phyloP scores from a whole-genome alignment of 2,888 invertebrate species.

The Scotopteryx bipunctaria region DNA sequence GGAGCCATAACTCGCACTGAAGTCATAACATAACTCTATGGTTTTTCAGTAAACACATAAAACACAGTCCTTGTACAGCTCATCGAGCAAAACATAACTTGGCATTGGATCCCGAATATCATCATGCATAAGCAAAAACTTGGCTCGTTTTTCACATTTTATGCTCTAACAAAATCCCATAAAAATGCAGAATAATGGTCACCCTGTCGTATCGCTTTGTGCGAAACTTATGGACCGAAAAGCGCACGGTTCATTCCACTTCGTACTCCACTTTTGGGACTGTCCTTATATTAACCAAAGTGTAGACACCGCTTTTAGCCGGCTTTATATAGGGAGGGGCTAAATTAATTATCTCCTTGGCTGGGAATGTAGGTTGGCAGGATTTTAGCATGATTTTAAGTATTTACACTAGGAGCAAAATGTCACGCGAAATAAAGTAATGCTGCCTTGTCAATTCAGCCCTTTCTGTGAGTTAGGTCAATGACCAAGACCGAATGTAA shows the following conservation, averaged over 20 bases:
- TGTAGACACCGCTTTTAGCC: conserved; percentile 27
- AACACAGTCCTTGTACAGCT: not conserved
- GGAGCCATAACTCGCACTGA: not conserved
- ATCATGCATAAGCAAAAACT: conserved; percentile 15
- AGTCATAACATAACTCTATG: not conserved
- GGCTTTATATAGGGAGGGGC: conserved; percentile 20
- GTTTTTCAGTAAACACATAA: conserved; percentile 7
- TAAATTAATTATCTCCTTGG: conserved; percentile 28
- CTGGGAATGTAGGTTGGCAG: conserved; percentile 12
- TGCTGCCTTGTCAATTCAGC: too few relatives aligned
- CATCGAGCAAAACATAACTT: conserved; percentile 13
- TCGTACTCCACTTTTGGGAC: conserved; percentile 25
- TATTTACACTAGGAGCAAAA: not conserved
- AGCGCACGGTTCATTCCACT: conserved; percentile 36
- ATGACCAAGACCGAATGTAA: too few relatives aligned
- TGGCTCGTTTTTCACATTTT: conserved; percentile 10
- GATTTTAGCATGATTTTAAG: conserved; percentile 12
- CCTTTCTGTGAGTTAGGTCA: too few relatives aligned
- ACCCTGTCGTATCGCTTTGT: conserved; percentile 37
- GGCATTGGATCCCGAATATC: conserved; percentile 3
- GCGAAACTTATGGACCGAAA: conserved; percentile 38
- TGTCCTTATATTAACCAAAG: conserved; percentile 25
- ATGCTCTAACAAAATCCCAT: conserved; percentile 18
- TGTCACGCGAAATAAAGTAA: too few relatives aligned
- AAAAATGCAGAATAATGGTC: conserved; percentile 28